Base-by-base conservation (phyloP, 92 coral and sea anemone genomes). In the Zoanthus sansibaricus region DNA sequence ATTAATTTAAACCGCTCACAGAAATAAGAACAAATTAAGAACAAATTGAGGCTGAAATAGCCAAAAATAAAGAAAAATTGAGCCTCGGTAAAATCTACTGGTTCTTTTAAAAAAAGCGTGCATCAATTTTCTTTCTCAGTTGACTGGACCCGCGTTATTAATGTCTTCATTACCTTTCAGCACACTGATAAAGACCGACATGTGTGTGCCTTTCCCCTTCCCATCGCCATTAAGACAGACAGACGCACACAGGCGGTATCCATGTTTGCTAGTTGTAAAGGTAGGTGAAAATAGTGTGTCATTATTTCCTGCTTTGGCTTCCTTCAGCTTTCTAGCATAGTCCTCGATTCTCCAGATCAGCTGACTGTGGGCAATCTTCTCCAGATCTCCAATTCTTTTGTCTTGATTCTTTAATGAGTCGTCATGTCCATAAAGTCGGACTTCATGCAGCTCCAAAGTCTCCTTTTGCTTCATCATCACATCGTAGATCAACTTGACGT, bases 191-290 rank as follows among this genome's bases (percentile, higher is more conserved):
- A 97, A 97, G 62, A 97, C 96, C 5, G 98, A 95, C 94, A 92
- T 91, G 83, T 97, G 99, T 3, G 98, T 90, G 9, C 99, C 99
- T 80, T 97, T 97, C 52, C 98, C 99, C 82, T 97, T 97, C 3
- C 99, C 99, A 72, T 97, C 99, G 1, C 99, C 99, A 82, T 97
- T 97, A 87, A 97, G 88, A 74, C 99, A 97, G 68, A 95, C 95
- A 14, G 99, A 97, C 46, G 99, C 99, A 66, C 99, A 94, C 84
- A 97, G 77, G 2, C 99, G 93, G 89, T 97, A 97, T 72, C 99
- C 99, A 70, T 97, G 99, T 72, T 95, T 97, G 89, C 98, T 95
- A 25, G 99, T 97, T 7, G 99, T 95, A 83, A 97, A 97, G 21
- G 99, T 93, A 44, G 99, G 99, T 9, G 96, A 91, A 51, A 97